phyloP scores from a whole-genome alignment of 1,140 invertebrate species.

The Mamestra configurata region DNA sequence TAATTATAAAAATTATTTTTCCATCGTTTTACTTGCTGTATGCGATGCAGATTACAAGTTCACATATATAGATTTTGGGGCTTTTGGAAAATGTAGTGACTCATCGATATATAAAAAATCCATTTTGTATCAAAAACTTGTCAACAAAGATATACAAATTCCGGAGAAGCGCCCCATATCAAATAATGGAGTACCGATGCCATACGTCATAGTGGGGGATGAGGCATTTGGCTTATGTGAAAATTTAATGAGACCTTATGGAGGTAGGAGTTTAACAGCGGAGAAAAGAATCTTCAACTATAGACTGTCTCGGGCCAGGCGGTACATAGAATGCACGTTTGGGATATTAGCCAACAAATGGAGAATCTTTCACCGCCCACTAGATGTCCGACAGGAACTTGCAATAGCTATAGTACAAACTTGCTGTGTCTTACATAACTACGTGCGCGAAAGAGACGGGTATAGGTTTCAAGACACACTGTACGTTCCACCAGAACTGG shows the following conservation, averaged over 20 bases:
- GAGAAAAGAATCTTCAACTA: constrained; percentile 73
- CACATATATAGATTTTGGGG: constrained; percentile 42
- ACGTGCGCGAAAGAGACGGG: constrained; percentile 71
- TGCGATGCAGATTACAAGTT: constrained; percentile 35
- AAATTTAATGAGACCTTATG: constrained; percentile 67
- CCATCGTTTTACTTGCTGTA: constrained; percentile 38
- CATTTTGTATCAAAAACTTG: constrained; percentile 34
- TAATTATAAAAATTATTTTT: constrained; percentile 46
- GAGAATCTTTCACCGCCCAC: constrained; percentile 74
- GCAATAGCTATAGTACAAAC: constrained; percentile 69
- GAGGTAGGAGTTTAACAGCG: constrained; percentile 65
- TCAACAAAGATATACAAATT: constrained; percentile 32
- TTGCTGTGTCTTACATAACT: constrained; percentile 79
- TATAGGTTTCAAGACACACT: constrained; percentile 69
- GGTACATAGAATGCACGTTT: constrained; percentile 55
- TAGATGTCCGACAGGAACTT: constrained; percentile 69
- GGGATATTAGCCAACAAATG: constrained; percentile 67
- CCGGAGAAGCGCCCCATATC: constrained; percentile 43
- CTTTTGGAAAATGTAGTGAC: constrained; percentile 36
- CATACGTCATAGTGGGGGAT: constrained; percentile 65
- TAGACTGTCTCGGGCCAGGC: constrained; percentile 55
- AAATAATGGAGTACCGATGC: constrained; percentile 53
- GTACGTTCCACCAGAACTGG: constrained; percentile 42
- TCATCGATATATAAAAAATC: constrained; percentile 37
- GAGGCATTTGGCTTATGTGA: constrained; percentile 63